Evolutionary conservation across 2,113 vertebrate species (phyloP).

Genomic region (Amia ocellicauda): DNA sequence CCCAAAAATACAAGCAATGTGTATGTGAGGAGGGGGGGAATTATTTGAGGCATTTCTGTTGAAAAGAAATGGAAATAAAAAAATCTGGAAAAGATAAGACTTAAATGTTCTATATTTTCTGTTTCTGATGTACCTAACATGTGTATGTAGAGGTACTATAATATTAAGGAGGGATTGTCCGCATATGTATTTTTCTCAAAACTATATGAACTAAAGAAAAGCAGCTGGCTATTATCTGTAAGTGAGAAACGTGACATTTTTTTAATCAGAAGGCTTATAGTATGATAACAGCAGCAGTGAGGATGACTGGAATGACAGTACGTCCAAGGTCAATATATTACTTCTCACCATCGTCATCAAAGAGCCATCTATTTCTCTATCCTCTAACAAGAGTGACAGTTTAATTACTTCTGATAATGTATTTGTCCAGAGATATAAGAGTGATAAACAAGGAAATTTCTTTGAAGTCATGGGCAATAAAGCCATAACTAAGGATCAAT

Average conservation of each 20-base stretch:
- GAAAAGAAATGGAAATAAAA: too few species aligned
- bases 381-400: slow-evolving; percentile 50
- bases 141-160: too few species aligned
- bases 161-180: too few species aligned
- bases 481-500: slow-evolving; percentile 27
- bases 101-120: too few species aligned
- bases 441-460: slow-evolving; percentile 54
- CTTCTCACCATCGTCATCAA: slow-evolving; percentile 57
- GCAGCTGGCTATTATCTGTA: too few species aligned
- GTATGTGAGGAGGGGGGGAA: too few species aligned
- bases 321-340: slow-evolving; percentile 45
- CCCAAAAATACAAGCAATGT: too few species aligned
- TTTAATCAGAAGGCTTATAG: slow-evolving; percentile 18
- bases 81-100: too few species aligned
- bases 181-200: too few species aligned
- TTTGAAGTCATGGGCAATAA: slow-evolving; percentile 29
- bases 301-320: slow-evolving; percentile 38
- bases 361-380: slow-evolving; percentile 56
- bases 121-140: too few species aligned
- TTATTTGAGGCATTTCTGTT: too few species aligned
- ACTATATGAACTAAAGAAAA: too few species aligned
- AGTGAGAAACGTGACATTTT: background rate
- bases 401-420: slow-evolving; percentile 61
- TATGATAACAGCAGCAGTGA: slow-evolving; percentile 24
- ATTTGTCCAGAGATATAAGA: slow-evolving; percentile 52